phyloP scores from a whole-genome alignment of 2,113 vertebrate species.

The Uria lomvia region DNA sequence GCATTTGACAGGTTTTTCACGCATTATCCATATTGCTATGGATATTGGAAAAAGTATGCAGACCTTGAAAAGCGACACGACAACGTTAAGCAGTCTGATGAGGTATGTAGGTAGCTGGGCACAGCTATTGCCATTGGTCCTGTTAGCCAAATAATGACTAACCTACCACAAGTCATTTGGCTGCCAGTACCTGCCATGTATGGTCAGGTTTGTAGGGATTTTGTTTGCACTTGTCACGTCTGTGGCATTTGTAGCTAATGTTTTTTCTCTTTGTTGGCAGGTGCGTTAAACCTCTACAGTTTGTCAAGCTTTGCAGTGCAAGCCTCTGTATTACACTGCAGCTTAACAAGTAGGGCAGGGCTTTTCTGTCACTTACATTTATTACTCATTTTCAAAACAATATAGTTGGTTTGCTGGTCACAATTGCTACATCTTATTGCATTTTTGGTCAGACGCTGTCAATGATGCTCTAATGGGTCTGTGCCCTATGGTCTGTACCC shows the following conservation, averaged over 20 bases:
- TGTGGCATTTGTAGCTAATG: constrained; percentile 83
- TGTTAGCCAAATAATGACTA: constrained; percentile 72
- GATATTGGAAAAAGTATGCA: constrained; percentile 99
- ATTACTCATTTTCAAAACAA: constrained; percentile 78
- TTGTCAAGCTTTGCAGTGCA: constrained; percentile 88
- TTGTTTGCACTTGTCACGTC: constrained; percentile 80
- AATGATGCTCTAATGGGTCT: constrained; percentile 89
- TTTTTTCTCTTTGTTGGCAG: constrained; percentile 89
- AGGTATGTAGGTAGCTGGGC: constrained; percentile 80
- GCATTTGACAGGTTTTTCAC: constrained; percentile 94
- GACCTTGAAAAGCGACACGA: constrained; percentile 92
- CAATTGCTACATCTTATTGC: constrained; percentile 86
- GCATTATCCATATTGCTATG: constrained; percentile 97
- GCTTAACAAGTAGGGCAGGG: constrained; percentile 87
- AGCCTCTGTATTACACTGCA: constrained; percentile 87
- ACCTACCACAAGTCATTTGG: constrained; percentile 60
- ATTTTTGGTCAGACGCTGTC: constrained; percentile 90
- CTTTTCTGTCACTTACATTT: constrained; percentile 83
- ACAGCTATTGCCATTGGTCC: constrained; percentile 60
- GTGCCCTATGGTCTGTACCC: constrained; percentile 90
- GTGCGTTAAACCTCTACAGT: constrained; percentile 86
- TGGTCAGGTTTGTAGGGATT: constrained; percentile 72
- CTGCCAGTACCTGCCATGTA: constrained; percentile 74
- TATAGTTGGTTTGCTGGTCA: constrained; percentile 84
- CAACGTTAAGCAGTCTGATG: constrained; percentile 90